phyloP scores from a whole-genome alignment of 2,113 vertebrate genomes.

The Pedionomus torquatus region DNA sequence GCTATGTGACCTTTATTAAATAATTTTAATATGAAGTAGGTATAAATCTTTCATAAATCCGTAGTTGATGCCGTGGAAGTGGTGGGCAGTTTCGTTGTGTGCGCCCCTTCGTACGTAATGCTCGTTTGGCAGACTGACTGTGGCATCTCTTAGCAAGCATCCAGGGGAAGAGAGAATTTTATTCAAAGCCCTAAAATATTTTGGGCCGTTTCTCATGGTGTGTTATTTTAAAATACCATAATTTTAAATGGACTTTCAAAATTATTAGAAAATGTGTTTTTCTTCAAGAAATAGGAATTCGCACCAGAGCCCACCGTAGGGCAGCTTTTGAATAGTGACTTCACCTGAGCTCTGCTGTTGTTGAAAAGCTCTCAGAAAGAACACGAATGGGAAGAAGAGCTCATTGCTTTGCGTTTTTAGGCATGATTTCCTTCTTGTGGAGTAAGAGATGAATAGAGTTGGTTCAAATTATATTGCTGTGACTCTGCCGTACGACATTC shows the following conservation, averaged over 20 bases:
- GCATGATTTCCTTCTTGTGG: background rate
- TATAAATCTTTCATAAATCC: slow-evolving; percentile 22
- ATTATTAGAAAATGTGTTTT: background rate
- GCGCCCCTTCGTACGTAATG: background rate
- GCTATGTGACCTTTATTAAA: background rate
- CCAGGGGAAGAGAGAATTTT: background rate
- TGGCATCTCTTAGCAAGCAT: background rate
- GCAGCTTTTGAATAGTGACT: background rate
- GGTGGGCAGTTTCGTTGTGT: background rate
- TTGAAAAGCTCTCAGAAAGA: background rate
- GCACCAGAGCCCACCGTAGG: accelerated
- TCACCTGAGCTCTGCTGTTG: background rate
- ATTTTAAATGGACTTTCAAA: background rate
- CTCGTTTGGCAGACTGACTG: background rate
- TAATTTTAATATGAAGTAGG: background rate
- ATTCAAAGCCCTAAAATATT: background rate
- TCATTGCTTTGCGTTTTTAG: background rate
- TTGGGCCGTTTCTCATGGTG: background rate
- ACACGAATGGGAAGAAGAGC: background rate
- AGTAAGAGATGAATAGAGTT: background rate
- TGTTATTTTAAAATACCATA: background rate
- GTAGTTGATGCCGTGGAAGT: background rate
- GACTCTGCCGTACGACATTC: background rate
- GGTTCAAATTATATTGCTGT: background rate
- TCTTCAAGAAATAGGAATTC: background rate